A percentile compares a stretch with the other conserved stretches of the same genome.
These are phyloP conservation scores for Pelmatolapia mariae DNA, from an alignment of 2,113 vertebrate genomes.

Conservation along the genomic window DNA sequence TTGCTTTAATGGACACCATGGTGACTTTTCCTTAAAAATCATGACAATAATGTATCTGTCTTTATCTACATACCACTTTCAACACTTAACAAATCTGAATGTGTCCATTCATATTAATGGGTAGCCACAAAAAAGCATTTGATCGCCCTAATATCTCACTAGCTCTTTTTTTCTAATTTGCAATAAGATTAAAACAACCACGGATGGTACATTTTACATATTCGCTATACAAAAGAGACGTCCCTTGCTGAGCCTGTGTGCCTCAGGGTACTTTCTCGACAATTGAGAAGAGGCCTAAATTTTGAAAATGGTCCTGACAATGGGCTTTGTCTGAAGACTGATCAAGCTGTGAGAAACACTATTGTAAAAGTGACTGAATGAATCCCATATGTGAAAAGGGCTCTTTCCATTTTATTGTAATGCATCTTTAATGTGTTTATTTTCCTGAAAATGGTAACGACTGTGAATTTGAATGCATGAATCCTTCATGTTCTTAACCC, in stretches of 20 bases:
- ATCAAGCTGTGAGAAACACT: not conserved
- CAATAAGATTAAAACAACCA: not conserved
- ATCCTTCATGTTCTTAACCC: not conserved
- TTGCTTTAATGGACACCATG: not conserved
- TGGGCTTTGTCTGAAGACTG: not conserved
- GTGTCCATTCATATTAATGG: not conserved
- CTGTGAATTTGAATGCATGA: not conserved
- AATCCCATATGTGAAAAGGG: not conserved
- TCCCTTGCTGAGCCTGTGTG: not conserved
- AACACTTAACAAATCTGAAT: not conserved
- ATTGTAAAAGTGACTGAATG: not conserved
- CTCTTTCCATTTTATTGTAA: not conserved
- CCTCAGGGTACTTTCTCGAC: not conserved
- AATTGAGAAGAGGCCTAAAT: not conserved
- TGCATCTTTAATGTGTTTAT: constrained; percentile 2
- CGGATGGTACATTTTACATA: not conserved
- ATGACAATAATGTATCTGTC: not conserved
- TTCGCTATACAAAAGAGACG: not conserved
- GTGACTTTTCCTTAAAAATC: not conserved
- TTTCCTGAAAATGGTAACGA: not conserved
- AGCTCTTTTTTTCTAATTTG: not conserved
- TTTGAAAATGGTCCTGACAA: not conserved
- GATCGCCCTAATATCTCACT: not conserved
- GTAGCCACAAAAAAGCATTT: not conserved
- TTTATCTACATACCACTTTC: not conserved